Base-by-base conservation (phyloP, 1,140 invertebrate species). In the Ceratoteleas bidentatus region DNA sequence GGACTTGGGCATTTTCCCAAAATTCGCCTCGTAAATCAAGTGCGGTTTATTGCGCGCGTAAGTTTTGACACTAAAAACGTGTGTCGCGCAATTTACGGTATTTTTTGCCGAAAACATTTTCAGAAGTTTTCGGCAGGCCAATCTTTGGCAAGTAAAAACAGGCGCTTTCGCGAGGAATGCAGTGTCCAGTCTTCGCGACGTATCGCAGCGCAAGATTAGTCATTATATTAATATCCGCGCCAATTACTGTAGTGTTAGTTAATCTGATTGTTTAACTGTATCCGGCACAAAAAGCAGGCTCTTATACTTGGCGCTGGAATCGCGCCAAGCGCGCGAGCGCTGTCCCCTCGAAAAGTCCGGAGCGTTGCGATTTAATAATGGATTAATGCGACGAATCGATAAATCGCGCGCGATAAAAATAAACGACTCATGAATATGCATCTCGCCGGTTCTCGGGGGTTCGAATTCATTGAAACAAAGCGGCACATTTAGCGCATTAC, bases 361-460 rank as follows among this genome's bases (percentile, higher is more conserved):
- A 72, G 74, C 60, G 50, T 56, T 70, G 40, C 75, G 60, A 83
- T 83, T 83, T 79, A 79, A 74, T 79, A 83, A 83, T 76, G 81
- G 70, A 65, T 83, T 79, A 79, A 79, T 61, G 34, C 72, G 65
- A 75, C 75, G 56, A 83, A 83, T 83, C 81, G 72, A 79, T 83
- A 70, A 76, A 79, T 78, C 56, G 69, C 11, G 10, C 0, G 16
- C 32, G 75, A 66, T 78, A 83, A 79, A 79, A 78, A 76, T 77
- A 69, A 72, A 77, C 38, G 74, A 68, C 33, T 65, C 81, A 83
- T 83, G 81, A 83, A 83, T 83, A 83, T 83, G 81, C 75, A 83
- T 78, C 75, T 40, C 54, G 75, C 56, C 75, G 75, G 60, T 66
- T 72, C 70, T 72, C 62, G 16, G 32, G 13, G 43, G 47, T 78